Conservation (phyloP, 2,888 invertebrate genomes). For the Lycaena phlaeas region DNA sequence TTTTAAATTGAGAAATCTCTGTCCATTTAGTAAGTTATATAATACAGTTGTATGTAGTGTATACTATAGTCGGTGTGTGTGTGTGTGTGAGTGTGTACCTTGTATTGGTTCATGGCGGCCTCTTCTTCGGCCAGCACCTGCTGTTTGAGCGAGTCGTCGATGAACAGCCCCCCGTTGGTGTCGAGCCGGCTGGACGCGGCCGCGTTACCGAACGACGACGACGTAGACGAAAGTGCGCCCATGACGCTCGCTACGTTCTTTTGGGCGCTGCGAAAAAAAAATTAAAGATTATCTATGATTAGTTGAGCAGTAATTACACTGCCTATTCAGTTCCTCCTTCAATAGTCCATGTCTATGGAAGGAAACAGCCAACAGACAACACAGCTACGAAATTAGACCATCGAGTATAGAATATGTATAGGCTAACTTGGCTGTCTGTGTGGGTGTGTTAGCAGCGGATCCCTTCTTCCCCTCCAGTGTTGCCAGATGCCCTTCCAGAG, state of each 20-base stretch:
- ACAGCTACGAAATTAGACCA: too few species aligned
- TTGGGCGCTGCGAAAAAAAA: constrained; percentile 78
- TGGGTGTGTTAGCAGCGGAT: constrained; percentile 88
- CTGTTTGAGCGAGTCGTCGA: constrained; percentile 88
- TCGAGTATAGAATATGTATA: too few species aligned
- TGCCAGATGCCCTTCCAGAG: constrained; percentile 95
- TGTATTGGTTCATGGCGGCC: constrained; percentile 95
- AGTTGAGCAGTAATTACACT: too few species aligned
- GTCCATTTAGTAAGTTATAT: too few species aligned
- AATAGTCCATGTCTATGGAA: too few species aligned
- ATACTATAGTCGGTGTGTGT: too few species aligned
- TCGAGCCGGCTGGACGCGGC: constrained; percentile 83
- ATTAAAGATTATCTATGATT: too few species aligned
- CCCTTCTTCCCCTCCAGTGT: constrained; percentile 94
- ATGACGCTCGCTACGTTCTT: constrained; percentile 92
- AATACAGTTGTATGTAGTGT: too few species aligned
- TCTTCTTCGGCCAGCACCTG: constrained; percentile 96
- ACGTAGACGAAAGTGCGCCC: constrained; percentile 89
- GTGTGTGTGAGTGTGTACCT: too few species aligned
- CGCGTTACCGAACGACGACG: constrained; percentile 89
- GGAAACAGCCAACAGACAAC: too few species aligned
- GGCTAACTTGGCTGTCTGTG: constrained; percentile 84
- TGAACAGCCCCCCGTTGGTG: constrained; percentile 76
- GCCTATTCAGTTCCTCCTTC: too few species aligned
- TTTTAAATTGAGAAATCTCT: too few species aligned